Evolutionary conservation across 1,140 invertebrate species (phyloP).

Genomic region (Drosophila gunungcola): DNA sequence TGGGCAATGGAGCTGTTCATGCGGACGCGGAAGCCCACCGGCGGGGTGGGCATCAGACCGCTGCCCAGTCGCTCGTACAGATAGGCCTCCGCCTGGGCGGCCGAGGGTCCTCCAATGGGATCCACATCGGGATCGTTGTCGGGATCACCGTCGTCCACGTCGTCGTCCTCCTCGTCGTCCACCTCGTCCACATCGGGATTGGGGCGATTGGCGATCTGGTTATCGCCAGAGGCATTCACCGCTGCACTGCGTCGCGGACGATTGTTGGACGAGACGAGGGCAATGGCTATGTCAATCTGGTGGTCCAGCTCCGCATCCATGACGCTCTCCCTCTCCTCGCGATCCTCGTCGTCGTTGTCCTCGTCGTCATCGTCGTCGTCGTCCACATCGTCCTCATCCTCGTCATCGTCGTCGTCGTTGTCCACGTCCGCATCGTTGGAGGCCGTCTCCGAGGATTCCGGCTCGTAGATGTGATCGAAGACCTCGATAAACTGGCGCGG

Average conservation of each 20-base stretch:
- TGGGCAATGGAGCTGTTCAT: conserved; percentile 66
- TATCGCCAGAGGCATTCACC: conserved; percentile 37
- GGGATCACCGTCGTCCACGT: conserved; percentile 23
- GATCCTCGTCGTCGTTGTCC: conserved; percentile 55
- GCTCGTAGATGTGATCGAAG: conserved; percentile 85
- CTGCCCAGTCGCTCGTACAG: conserved; percentile 49
- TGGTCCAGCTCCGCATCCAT: conserved; percentile 39
- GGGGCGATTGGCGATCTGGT: conserved; percentile 2
- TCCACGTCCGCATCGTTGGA: conserved; percentile 79
- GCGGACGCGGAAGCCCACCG: conserved; percentile 56
- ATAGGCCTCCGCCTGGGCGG: conserved; percentile 22
- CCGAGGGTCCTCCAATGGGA: not conserved
- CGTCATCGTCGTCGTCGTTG: conserved; percentile 73
- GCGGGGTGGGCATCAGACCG: conserved; percentile 54
- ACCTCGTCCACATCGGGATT: conserved; percentile 13
- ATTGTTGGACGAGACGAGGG: conserved; percentile 48
- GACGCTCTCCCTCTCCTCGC: conserved; percentile 10
- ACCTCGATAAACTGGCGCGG: conserved; percentile 82
- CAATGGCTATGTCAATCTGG: conserved; percentile 60
- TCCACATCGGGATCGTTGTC: conserved; percentile 18
- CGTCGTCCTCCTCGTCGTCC: conserved; percentile 37
- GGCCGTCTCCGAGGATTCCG: conserved; percentile 85
- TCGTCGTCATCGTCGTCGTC: conserved; percentile 62
- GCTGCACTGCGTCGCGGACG: conserved; percentile 69
- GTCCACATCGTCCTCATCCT: conserved; percentile 60